Percentiles rank a stretch among this genome's conserved stretches.
Conservation (phyloP, 2,888 invertebrate species). For the Aleiodes alternator region DNA sequence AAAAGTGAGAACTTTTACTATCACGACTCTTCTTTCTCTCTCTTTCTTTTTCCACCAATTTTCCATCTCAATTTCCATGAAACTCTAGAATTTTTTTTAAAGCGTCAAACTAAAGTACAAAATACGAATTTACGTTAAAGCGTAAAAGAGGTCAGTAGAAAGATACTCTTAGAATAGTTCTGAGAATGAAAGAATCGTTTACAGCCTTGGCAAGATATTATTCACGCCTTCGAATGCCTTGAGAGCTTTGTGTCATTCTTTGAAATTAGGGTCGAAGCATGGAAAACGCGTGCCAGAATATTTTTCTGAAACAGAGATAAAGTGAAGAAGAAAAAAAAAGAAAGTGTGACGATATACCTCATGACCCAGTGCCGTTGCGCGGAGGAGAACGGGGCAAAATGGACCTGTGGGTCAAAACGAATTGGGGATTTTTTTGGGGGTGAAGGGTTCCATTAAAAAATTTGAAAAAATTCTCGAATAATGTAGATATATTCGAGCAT, state of each 20-base stretch:
- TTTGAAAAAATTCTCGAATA: too few species aligned
- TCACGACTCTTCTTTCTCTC: too few species aligned
- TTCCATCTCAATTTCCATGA: conserved; percentile 20
- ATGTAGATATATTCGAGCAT: too few species aligned
- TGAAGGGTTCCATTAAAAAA: too few species aligned
- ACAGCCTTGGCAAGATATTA: not conserved
- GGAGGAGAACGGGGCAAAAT: too few species aligned
- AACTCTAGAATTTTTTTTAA: conserved; percentile 10
- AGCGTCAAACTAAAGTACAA: not conserved
- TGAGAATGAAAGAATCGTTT: conserved; percentile 2
- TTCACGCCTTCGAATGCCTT: not conserved
- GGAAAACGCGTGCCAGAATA: conserved; percentile 40
- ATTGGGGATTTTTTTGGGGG: too few species aligned
- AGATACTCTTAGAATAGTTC: conserved; percentile 14
- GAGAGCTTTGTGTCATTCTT: not conserved
- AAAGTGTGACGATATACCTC: conserved; percentile 52
- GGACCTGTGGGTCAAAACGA: too few species aligned
- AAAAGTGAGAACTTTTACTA: too few species aligned
- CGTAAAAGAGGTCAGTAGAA: conserved; percentile 26
- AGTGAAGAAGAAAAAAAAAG: conserved; percentile 35
- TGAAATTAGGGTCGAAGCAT: conserved; percentile 1
- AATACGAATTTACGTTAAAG: conserved; percentile 15
- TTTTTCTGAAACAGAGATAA: conserved; percentile 16
- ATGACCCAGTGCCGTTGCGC: conserved; percentile 52
- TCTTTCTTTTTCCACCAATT: not conserved